phyloP scores from a whole-genome alignment of 2,797 vertebrate genomes.

The Paedocypris micromegethes region DNA sequence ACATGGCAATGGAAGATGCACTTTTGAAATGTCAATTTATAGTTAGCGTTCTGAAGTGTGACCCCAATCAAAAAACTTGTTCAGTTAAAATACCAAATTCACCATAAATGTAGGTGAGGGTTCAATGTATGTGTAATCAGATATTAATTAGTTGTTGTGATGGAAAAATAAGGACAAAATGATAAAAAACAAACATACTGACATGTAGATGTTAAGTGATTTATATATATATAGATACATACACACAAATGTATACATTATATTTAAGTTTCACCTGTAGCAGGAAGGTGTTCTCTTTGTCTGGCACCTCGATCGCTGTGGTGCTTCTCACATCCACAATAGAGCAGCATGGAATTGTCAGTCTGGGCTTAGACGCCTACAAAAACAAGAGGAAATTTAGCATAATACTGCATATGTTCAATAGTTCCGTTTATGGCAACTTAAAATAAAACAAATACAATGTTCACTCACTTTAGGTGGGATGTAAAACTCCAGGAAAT shows the following conservation, averaged over 20 bases:
- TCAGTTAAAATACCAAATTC: no score
- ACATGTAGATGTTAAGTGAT: no score
- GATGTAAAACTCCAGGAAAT: conserved; percentile 86
- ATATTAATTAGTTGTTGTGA: no score
- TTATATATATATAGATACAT: no score
- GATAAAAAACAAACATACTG: no score
- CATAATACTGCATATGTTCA: not conserved
- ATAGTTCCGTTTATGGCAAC: not conserved
- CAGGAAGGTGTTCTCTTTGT: conserved; percentile 88
- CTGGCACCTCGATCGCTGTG: conserved; percentile 85
- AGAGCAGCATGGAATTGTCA: conserved; percentile 78
- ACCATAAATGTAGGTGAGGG: no score
- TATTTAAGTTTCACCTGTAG: conserved; percentile 65
- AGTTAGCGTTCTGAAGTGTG: no score
- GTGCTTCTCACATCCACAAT: conserved; percentile 82
- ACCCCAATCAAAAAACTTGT: no score
- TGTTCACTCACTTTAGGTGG: conserved; percentile 78
- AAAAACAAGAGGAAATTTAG: not conserved
- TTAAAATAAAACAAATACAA: not conserved
- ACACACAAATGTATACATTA: not conserved
- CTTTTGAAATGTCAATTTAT: no score
- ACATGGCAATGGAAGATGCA: no score
- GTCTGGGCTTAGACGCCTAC: conserved; percentile 80
- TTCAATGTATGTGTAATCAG: no score
- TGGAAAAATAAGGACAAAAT: no score